phyloP scores from a whole-genome alignment of 2,888 invertebrate species.

The Congeria kusceri region DNA sequence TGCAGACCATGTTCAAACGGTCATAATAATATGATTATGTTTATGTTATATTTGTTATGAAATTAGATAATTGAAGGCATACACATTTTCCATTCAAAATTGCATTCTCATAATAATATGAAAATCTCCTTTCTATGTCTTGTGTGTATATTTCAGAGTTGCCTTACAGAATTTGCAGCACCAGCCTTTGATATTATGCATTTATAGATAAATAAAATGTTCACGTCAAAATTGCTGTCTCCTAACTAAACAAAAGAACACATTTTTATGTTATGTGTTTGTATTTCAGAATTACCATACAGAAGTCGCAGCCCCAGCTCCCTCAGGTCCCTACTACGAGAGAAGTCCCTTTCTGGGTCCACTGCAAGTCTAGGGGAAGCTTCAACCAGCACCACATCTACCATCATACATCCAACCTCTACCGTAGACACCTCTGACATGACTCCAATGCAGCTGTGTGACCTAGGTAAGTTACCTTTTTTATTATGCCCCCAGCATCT shows the following conservation, averaged over 20 bases:
- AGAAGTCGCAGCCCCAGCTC: constrained; percentile 64
- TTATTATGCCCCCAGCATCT: no score
- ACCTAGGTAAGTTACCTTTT: constrained; percentile 94
- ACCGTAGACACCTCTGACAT: constrained; percentile 88
- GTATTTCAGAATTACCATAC: constrained; percentile 46
- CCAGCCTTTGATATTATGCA: no score
- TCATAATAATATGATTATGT: no score
- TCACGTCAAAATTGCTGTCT: neutral
- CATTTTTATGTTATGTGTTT: neutral
- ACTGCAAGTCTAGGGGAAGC: constrained; percentile 74
- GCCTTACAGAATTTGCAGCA: no score
- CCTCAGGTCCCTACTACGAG: constrained; percentile 62
- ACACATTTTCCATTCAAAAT: no score
- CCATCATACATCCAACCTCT: constrained; percentile 79
- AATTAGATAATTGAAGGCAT: no score
- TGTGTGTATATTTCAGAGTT: no score
- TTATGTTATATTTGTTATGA: no score
- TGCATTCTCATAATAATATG: no score
- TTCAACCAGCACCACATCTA: constrained; percentile 80
- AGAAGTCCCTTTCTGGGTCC: constrained; percentile 76
- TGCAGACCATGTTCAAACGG: no score
- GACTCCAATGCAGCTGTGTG: constrained; percentile 94
- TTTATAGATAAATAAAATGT: neutral
- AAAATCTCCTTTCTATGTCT: no score
- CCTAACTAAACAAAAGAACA: neutral